phyloP scores from a whole-genome alignment of 2,888 invertebrate species.

The Blastobasis adustella region DNA sequence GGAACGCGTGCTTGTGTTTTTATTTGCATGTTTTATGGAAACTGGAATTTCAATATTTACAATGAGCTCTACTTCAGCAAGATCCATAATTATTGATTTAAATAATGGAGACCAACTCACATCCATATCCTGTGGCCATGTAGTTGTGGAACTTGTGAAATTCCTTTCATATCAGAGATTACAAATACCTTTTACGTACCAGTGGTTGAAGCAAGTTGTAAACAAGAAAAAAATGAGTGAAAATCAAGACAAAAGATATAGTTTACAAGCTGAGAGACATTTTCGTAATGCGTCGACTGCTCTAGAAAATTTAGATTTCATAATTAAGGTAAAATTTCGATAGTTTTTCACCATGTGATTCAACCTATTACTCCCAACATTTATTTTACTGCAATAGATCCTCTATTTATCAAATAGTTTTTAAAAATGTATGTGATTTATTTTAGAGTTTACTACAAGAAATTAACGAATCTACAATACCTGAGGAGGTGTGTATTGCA shows the following conservation, averaged over 20 bases:
- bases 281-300: slow-evolving; percentile 55
- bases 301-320: slow-evolving; percentile 58
- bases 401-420: neutral
- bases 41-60: no score
- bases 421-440: neutral
- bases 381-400: neutral
- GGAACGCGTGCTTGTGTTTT: no score
- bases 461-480: slow-evolving; percentile 48
- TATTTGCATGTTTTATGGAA: no score
- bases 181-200: slow-evolving; percentile 69
- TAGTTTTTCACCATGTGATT: neutral
- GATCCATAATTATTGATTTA: slow-evolving; percentile 33
- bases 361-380: neutral
- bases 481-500: slow-evolving; percentile 59
- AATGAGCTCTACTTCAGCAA: no score
- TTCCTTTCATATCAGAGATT: slow-evolving; percentile 73
- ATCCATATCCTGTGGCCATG: slow-evolving; percentile 70
- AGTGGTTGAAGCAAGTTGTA: slow-evolving; percentile 63
- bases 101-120: slow-evolving; percentile 70
- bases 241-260: slow-evolving; percentile 35
- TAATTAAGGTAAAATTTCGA: slow-evolving; percentile 44
- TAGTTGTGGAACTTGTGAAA: slow-evolving; percentile 74
- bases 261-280: slow-evolving; percentile 56
- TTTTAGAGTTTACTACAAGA: slow-evolving; percentile 55
- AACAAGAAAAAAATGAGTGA: slow-evolving; percentile 42